Evolutionary conservation across 1,140 invertebrate genomes (phyloP), one percentile per base, ranked within the genome.

Genomic region (Aporrectodea caliginosa): DNA sequence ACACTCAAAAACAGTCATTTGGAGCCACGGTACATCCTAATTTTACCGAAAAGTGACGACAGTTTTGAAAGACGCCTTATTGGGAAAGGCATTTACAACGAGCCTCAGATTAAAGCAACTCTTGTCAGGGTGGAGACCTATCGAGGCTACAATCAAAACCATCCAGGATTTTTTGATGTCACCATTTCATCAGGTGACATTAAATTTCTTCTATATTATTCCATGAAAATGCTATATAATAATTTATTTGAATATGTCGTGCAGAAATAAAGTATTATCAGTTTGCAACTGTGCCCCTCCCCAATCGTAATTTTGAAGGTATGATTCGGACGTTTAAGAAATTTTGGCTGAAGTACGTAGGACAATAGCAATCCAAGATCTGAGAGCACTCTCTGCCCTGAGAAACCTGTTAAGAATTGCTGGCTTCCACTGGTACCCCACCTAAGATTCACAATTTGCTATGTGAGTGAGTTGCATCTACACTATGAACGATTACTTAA

Each of bases 91-190:
- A 76, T 85, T 0, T 87, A 85, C 74, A 78, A 82, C 35, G 86
- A 88, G 69, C 27, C 80, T 2, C 83, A 88, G 78, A 85, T 87
- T 29, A 82, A 84, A 43, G 72, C 82, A 32, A 85, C 84, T 12
- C 78, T 88, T 0, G 82, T 83, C 35, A 79, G 86, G 81, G 82
- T 81, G 6, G 85, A 88, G 12, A 78, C 86, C 77, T 88, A 88
- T 80, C 80, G 82, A 22, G 77, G 83, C 34, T 85, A 87, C 77
- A 88, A 88, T 80, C 84, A 85, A 79, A 83, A 88, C 6, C 85
- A 88, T 81, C 87, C 88, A 35, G 87, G 88, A 2, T 88, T 88
- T 84, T 88, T 88, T 83, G 87, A 88, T 81, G 85, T 86, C 83
- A 84, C 86, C 82, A 87, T 88, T n/a, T 83, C 83, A 77, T 84